A percentile compares a stretch with the other conserved stretches of the same genome.
phyloP scores from a whole-genome alignment of 2,797 vertebrate genomes.

The Acanthis flammea region DNA sequence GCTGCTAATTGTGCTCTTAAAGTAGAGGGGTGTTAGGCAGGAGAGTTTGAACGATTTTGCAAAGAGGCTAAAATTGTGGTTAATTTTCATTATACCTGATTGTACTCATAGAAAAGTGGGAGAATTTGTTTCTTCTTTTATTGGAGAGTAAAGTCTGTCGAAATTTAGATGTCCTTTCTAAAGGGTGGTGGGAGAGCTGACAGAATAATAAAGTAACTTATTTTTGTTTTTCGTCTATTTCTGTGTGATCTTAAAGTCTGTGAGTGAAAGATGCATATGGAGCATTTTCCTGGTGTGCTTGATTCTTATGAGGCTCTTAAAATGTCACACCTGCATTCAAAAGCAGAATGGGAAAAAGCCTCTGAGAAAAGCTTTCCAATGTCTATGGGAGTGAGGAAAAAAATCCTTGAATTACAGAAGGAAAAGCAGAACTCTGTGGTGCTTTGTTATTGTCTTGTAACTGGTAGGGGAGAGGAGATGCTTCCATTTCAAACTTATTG shows the following conservation, averaged over 20 bases:
- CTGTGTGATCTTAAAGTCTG: background rate
- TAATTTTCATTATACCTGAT: background rate
- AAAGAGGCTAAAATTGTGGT: background rate
- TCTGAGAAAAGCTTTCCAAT: conserved; percentile 12
- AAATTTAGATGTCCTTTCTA: background rate
- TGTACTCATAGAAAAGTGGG: background rate
- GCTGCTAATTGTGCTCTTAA: background rate
- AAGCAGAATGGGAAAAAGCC: conserved; percentile 30
- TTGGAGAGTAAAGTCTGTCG: background rate
- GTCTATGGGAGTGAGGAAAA: conserved; percentile 6
- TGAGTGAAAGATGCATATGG: background rate
- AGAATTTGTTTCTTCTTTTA: background rate
- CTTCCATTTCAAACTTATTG: conserved; percentile 52
- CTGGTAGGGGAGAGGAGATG: conserved; percentile 22
- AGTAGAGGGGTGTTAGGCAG: background rate
- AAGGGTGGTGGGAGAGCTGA: background rate
- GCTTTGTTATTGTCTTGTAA: conserved; percentile 45
- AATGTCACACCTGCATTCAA: conserved; percentile 34
- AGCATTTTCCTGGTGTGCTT: conserved; percentile 20
- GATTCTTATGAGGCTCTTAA: conserved; percentile 42
- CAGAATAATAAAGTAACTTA: background rate
- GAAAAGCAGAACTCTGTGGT: conserved; percentile 12
- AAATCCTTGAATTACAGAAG: conserved; percentile 20
- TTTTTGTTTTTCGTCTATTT: background rate
- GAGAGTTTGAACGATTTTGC: background rate